Evolutionary conservation across 2,888 invertebrate species (phyloP), one percentile per base, ranked within the genome.

Genomic region (Eulithis testata): DNA sequence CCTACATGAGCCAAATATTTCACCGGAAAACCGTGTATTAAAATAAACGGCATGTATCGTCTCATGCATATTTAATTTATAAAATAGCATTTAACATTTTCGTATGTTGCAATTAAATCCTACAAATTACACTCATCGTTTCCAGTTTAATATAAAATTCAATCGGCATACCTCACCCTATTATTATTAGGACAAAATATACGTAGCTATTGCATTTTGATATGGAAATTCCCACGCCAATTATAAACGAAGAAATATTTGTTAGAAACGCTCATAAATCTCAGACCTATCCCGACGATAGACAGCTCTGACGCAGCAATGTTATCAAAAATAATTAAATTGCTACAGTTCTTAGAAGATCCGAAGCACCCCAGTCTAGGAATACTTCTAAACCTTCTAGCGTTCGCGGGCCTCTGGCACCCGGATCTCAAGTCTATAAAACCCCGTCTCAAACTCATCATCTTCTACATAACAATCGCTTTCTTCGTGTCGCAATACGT

Each of bases 401-500:
- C 69, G 2, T 69, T 80, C 0, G 73, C 73, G 8, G 89, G 89
- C 1, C 65, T 87, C 7, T 88, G 85, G 86, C 81, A 83, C 57
- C 81, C 85, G 0, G 67, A 81, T n/a, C 58, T 69, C 21, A 73
- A 74, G 11, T 70, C 77, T 4, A 53, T 44, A 11, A n/a, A 51
- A 4, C 66, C 76, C 2, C 78, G 74, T 40, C 64, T 84, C 3
- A 88, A 86, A 70, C 76, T 78, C 9, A 44, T 77, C 0, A 52
- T 84, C 0, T 82, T 82, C 66, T 86, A 77, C 54, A 12, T 80
- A 0, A 81, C 72, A n/a, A 68, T 83, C 43, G 11, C 52, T 0
- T 87, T 87, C 63, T 89, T 88, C 72, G 73, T 81, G 27, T 83
- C 81, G 44, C 85, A 86, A 66, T 88, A 88, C 65, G 40, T 87